Conservation (phyloP, 1,140 invertebrate species). For the Aphis craccivora region DNA sequence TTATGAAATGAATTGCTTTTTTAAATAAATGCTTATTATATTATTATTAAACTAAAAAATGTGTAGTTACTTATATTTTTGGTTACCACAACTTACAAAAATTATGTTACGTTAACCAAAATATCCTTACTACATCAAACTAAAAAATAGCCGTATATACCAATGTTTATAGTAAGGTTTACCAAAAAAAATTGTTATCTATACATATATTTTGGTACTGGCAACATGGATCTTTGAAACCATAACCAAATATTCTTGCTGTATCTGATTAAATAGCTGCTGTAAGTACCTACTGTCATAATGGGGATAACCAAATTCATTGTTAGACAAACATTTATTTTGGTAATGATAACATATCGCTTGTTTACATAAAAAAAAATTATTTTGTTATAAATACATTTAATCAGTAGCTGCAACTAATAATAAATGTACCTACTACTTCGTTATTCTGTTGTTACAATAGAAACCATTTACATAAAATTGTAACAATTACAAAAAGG, state of each 20-base stretch:
- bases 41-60: too few species aligned
- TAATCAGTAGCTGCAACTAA: conserved; percentile 5
- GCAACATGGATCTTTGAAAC: background rate
- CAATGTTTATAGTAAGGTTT: background rate
- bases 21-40: too few species aligned
- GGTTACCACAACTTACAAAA: too few species aligned
- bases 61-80: too few species aligned
- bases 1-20: too few species aligned
- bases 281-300: background rate
- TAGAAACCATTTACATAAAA: background rate
- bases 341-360: background rate
- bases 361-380: background rate
- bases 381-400: background rate
- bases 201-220: background rate
- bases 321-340: background rate
- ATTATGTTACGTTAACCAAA: too few species aligned
- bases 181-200: background rate
- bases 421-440: background rate
- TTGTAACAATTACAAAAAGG: conserved; percentile 8
- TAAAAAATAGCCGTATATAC: too few species aligned
- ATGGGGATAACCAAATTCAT: background rate
- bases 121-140: too few species aligned
- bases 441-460: background rate
- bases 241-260: conserved; percentile 20
- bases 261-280: background rate